phyloP scores from a whole-genome alignment of 53 echinoderm and acorn worm species.

The Holothuria scabra region DNA sequence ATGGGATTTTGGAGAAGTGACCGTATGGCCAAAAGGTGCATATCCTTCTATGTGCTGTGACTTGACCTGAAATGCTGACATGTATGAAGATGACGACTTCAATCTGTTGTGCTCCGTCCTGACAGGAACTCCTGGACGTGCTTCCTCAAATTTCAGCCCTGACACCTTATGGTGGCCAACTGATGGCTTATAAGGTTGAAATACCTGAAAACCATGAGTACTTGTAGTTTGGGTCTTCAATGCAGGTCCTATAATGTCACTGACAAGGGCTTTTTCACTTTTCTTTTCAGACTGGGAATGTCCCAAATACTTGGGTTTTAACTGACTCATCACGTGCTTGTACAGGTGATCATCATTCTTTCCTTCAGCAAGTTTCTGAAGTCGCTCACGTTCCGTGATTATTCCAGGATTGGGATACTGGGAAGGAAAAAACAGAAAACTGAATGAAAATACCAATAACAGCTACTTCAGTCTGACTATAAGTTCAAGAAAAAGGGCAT shows the following conservation, averaged over 20 bases:
- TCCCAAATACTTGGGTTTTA: conserved; percentile 41
- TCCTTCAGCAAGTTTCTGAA: conserved; percentile 34
- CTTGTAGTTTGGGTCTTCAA: conserved; percentile 17
- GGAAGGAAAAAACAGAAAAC: not conserved
- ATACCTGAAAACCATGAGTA: conserved; percentile 83
- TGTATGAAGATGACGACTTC: conserved; percentile 51
- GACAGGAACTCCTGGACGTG: conserved; percentile 75
- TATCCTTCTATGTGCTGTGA: conserved; percentile 82
- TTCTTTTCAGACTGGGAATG: conserved; percentile 32
- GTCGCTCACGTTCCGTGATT: conserved; percentile 9
- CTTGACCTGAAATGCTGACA: conserved; percentile 71
- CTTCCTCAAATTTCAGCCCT: conserved; percentile 73
- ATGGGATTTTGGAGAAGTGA: conserved; percentile 44
- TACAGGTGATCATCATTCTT: conserved; percentile 32
- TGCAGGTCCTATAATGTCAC: conserved; percentile 16
- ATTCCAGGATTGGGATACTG: conserved; percentile 34
- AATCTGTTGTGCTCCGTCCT: conserved; percentile 87
- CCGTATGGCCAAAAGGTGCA: conserved; percentile 88
- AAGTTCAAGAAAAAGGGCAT: no score
- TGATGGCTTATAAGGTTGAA: conserved; percentile 64
- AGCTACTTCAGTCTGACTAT: no score
- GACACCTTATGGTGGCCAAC: conserved; percentile 7
- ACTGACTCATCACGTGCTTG: conserved; percentile 45
- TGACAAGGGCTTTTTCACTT: conserved; percentile 4
- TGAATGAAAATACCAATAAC: no score